Base-by-base conservation (phyloP, 2,113 vertebrate genomes). In the Clinocottus analis region DNA sequence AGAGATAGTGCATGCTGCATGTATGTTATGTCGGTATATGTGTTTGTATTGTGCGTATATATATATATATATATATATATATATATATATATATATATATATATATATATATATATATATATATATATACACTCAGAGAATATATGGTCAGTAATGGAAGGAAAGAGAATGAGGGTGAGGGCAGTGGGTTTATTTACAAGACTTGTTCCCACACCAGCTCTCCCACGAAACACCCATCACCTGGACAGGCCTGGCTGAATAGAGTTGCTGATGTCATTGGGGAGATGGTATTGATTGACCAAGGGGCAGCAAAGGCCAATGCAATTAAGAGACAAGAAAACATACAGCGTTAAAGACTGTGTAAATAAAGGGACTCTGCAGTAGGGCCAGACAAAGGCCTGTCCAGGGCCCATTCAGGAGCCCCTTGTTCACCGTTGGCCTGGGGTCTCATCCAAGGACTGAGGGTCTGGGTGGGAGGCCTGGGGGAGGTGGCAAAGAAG, bases 311-410 rank as follows among this genome's bases (percentile, higher is more conserved):
- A 87, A 87, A 94, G 93, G 93, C 88, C 92, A 91, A 92, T 92
- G 92, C 94, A 95, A 95, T 95, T 95, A 95, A 94, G 90, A 79
- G 87, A 90, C 89, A 93, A 90, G 91, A 95, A 93, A 94, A 95
- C 93, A 94, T 90, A 92, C 89, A 88, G 90, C 87, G 83, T 92
- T 91, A 90, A 95, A 94, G 92, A 91, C 92, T 95, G 93, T 93
- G 94, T 94, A 94, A 91, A 94, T 95, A 95, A 93, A 95, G 88
- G 84, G 91, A 91, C 85, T 72, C 89, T 89, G 90, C 84, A 90
- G 83, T 83, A 70, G 79, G 79, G 87, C 77, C 59, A 78, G 58
- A 95, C 93, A 95, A 95, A 90, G 87, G 86, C 81, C 80, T 79
- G 93, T 90, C 83, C 91, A 85, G 85, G 84, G 72, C 90, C 92